Conservation (phyloP, 2,113 vertebrate genomes). For the Sinosuthora webbiana region DNA sequence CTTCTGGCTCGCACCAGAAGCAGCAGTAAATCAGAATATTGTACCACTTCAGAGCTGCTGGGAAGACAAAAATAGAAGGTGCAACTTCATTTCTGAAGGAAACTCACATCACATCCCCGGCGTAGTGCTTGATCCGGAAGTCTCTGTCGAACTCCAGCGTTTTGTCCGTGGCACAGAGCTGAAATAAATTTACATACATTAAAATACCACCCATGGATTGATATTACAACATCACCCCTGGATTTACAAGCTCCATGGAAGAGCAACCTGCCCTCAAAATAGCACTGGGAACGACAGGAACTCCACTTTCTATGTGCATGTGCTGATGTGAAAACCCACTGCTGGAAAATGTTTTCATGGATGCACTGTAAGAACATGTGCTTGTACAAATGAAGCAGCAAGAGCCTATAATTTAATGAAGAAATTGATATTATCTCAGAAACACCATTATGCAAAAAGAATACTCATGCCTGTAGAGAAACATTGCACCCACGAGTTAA, state of each 20-base stretch:
- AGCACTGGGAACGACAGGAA: not conserved
- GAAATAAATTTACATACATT: constrained; percentile 6
- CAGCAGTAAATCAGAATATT: not conserved
- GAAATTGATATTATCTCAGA: not conserved
- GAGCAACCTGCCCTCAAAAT: not conserved
- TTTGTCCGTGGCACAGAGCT: constrained; percentile 91
- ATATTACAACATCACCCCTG: not conserved
- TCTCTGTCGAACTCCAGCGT: constrained; percentile 92
- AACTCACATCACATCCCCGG: constrained; percentile 93
- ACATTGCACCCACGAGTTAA: not conserved
- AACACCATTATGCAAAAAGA: not conserved
- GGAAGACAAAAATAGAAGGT: not conserved
- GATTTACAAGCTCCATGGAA: not conserved
- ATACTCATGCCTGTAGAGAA: not conserved
- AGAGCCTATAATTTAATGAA: not conserved
- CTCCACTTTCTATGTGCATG: not conserved
- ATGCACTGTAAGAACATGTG: not conserved
- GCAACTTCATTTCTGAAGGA: not conserved
- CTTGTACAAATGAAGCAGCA: not conserved
- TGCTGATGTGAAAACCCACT: not conserved
- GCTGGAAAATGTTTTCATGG: not conserved
- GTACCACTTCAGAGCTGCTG: not conserved
- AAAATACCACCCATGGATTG: not conserved
- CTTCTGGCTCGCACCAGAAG: not conserved
- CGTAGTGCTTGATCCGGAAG: constrained; percentile 94